Percentiles rank a stretch among this genome's conserved stretches.
Conservation (phyloP, 2,888 invertebrate species). For the Eupeodes luniger region DNA sequence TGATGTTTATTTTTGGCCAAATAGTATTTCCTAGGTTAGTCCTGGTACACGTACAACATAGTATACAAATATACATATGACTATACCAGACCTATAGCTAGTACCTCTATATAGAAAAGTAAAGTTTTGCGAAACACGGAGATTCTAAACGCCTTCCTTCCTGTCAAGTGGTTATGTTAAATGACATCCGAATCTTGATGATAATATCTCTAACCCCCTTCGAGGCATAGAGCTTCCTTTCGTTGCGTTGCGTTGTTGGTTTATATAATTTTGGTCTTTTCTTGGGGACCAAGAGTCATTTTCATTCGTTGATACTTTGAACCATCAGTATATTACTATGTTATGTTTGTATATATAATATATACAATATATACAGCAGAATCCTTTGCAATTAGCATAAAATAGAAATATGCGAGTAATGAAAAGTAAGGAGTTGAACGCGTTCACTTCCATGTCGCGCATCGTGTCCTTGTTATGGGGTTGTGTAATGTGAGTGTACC, state of each 20-base stretch:
- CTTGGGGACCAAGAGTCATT: not conserved
- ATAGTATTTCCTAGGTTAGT: not conserved
- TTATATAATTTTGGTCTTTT: slow-evolving; percentile 11
- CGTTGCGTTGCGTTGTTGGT: slow-evolving; percentile 25
- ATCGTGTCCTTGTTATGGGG: not conserved
- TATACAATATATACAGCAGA: not conserved
- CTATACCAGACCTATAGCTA: not conserved
- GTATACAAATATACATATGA: not conserved
- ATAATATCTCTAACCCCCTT: slow-evolving; percentile 48
- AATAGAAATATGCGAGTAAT: slow-evolving; percentile 53
- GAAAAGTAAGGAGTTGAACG: slow-evolving; percentile 28
- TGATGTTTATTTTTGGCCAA: slow-evolving; percentile 4
- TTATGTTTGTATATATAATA: not conserved
- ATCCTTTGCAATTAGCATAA: slow-evolving; percentile 70
- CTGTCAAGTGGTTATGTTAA: slow-evolving; percentile 71
- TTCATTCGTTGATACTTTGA: slow-evolving; percentile 15
- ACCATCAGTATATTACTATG: not conserved
- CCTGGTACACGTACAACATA: not conserved
- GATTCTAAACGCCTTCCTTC: slow-evolving; percentile 54
- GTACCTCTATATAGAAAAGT: not conserved
- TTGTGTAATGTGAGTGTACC: not conserved
- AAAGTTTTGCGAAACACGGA: slow-evolving; percentile 35
- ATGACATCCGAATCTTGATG: slow-evolving; percentile 66
- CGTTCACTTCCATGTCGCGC: not conserved
- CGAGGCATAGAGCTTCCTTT: slow-evolving; percentile 48